Conservation (phyloP, 2,888 invertebrate genomes). For the Nomada flava region DNA sequence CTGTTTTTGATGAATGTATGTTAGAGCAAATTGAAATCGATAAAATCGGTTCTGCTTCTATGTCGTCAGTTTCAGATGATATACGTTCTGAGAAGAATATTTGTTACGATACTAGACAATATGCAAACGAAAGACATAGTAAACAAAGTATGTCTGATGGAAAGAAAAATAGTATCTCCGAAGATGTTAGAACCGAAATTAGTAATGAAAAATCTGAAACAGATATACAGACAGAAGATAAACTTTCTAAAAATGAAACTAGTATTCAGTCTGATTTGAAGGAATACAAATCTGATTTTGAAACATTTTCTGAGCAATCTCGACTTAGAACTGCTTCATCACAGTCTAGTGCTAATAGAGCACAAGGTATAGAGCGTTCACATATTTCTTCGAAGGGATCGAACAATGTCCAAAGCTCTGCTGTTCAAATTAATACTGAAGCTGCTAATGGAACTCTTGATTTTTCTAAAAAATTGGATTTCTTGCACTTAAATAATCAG, state of each 20-base stretch:
- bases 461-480: conserved; percentile 75
- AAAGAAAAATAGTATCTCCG: conserved; percentile 48
- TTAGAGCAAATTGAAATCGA: conserved; percentile 49
- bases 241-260: conserved; percentile 28
- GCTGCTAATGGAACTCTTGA: conserved; percentile 51
- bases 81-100: conserved; percentile 47
- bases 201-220: conserved; percentile 54
- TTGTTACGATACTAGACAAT: conserved; percentile 11
- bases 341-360: conserved; percentile 29
- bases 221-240: conserved; percentile 46
- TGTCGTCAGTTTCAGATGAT: conserved; percentile 44
- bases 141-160: neutral
- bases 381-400: conserved; percentile 29
- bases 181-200: conserved; percentile 67
- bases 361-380: conserved; percentile 24
- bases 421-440: conserved; percentile 27
- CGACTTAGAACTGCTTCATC: conserved; percentile 24
- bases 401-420: conserved; percentile 5
- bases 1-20: conserved; percentile 66
- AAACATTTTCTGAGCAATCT: conserved; percentile 38
- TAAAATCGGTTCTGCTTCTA: conserved; percentile 46
- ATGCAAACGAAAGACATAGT: conserved; percentile 24
- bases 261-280: conserved; percentile 42
- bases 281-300: conserved; percentile 38
- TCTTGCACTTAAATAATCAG: conserved; percentile 78